Evolutionary conservation across 2,113 vertebrate species (phyloP), one percentile per base, ranked within the genome.

Genomic region (Rhinogobius similis): DNA sequence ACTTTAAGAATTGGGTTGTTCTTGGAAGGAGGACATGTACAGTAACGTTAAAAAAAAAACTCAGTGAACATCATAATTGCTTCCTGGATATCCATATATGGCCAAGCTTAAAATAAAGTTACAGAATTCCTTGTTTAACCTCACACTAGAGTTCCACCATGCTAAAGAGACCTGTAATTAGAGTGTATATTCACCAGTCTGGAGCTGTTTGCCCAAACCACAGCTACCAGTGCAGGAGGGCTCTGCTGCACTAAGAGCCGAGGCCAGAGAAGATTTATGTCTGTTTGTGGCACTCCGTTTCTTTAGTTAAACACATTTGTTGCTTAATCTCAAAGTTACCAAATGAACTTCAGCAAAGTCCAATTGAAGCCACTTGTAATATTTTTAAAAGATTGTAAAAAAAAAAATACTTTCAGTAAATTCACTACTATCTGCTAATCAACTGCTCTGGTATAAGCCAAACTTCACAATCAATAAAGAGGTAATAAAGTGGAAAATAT

Each of bases 31-130:
- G 62, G 41, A 29, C 36, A 75, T 76, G 52, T 81, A 81, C 53
- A 82, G 80, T 81, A 77, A 38, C 44, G 23, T 16, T 71, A 79
- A 82, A 83, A 84, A 73, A 76, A 82, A 64, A 43, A 44, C 53
- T 73, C 52, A 63, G 32, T 21, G 21, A 68, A 36, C 27, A 55
- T 72, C 65, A 32, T 77, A 68, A 71, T 52, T 74, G 69, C 46
- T 89, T 90, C 90, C 89, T 76, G 87, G 85, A 87, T 76, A 23
- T 86, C 77, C 90, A 85, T 90, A 83, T 86, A 86, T 83, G 89
- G 90, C 32, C 67, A 59, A 23, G 53, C 62, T 71, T 43, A 82
- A 86, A 87, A 89, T 80, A 80, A 62, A 26, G 50, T 56, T 55
- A 76, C 72, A 88, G 75, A 85, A 90, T 86, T 85, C 73, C 76